Evolutionary conservation across 2,888 invertebrate species (phyloP).

Genomic region (Apodemia mormo): DNA sequence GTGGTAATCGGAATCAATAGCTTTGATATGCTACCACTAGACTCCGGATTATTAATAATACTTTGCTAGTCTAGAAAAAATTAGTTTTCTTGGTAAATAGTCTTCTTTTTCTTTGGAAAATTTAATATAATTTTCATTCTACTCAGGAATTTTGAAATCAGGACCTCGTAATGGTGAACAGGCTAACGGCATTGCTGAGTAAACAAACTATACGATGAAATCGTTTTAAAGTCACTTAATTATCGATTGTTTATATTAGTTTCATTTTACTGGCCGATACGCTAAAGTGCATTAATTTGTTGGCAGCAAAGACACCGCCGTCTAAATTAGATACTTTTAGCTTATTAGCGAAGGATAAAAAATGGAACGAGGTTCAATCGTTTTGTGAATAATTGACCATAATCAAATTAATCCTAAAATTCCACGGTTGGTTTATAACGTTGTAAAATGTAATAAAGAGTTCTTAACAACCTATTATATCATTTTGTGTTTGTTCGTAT

Average conservation of each 20-base stretch:
- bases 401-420: slow-evolving; percentile 82
- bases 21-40: no score
- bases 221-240: slow-evolving; percentile 74
- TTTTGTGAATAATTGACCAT: slow-evolving; percentile 80
- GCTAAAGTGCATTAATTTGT: slow-evolving; percentile 81
- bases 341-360: slow-evolving; percentile 74
- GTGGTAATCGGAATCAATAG: no score
- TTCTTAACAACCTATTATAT: slow-evolving; percentile 70
- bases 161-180: no score
- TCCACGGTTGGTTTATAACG: slow-evolving; percentile 80
- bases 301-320: slow-evolving; percentile 78
- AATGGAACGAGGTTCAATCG: slow-evolving; percentile 64
- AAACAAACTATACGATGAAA: slow-evolving; percentile 46
- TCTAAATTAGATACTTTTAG: slow-evolving; percentile 78
- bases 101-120: no score
- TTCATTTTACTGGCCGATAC: slow-evolving; percentile 70
- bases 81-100: no score
- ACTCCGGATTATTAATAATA: no score
- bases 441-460: slow-evolving; percentile 78
- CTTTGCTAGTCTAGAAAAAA: no score
- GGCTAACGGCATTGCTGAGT: neutral
- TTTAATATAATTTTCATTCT: no score
- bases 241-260: slow-evolving; percentile 79
- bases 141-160: no score
- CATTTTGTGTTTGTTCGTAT: slow-evolving; percentile 48